phyloP scores from a whole-genome alignment of 2,113 vertebrate species.

The Arizona elegans region DNA sequence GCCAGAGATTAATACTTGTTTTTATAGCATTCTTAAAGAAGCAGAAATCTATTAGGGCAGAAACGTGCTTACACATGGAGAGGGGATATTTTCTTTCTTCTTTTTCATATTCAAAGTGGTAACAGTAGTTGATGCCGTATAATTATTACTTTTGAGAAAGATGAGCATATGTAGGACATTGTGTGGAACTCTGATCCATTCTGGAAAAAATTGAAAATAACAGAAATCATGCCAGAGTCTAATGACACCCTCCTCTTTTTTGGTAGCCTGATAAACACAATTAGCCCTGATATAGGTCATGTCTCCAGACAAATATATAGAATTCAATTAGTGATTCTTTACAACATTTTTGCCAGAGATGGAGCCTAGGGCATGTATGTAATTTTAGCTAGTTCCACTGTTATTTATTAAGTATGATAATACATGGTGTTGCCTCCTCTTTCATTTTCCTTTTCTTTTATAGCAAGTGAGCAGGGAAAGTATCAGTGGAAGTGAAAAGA shows the following conservation, averaged over 20 bases:
- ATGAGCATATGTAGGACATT: not conserved
- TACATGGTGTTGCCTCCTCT: not conserved
- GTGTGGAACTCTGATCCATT: not conserved
- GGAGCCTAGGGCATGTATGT: not conserved
- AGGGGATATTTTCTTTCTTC: conserved; percentile 10
- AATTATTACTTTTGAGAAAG: conserved; percentile 44
- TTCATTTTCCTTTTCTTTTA: not conserved
- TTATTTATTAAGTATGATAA: not conserved
- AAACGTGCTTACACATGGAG: conserved; percentile 34
- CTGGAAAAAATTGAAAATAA: conserved; percentile 51
- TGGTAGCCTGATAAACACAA: conserved; percentile 45
- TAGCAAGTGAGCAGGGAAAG: not conserved
- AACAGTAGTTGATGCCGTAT: conserved; percentile 7
- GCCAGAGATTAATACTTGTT: conserved; percentile 44
- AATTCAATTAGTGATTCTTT: conserved; percentile 36
- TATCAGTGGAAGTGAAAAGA: not conserved
- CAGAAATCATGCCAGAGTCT: conserved; percentile 32
- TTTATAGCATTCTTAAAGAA: conserved; percentile 43
- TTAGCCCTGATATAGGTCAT: conserved; percentile 34
- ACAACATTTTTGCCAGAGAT: not conserved
- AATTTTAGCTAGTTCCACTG: not conserved
- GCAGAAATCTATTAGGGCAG: conserved; percentile 4
- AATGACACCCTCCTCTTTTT: conserved; percentile 25
- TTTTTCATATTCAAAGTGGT: not conserved
- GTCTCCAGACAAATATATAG: conserved; percentile 41